These are phyloP conservation scores for Dinocampus coccinellae DNA, from an alignment of 2,888 invertebrate genomes.

Conservation along the genomic window DNA sequence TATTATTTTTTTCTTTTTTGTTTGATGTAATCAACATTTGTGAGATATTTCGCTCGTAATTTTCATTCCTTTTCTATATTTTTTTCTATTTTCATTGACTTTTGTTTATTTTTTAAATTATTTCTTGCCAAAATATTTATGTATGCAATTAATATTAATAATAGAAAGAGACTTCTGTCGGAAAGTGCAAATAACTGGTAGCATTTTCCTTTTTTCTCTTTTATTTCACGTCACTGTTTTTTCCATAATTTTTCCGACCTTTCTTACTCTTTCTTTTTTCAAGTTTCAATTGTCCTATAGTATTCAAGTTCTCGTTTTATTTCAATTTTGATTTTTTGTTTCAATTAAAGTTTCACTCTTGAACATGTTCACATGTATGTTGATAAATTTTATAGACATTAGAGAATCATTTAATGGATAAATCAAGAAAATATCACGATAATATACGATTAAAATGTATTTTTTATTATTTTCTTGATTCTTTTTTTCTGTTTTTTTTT, in stretches of 20 bases:
- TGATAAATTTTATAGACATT: constrained; percentile 42
- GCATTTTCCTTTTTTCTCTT: constrained; percentile 25
- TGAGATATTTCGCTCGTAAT: constrained; percentile 36
- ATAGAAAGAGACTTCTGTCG: constrained; percentile 63
- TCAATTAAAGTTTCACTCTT: constrained; percentile 45
- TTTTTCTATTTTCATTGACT: constrained; percentile 39
- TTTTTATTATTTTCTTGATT: constrained; percentile 8
- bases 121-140: constrained; percentile 49
- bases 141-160: constrained; percentile 60
- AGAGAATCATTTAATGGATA: constrained; percentile 41
- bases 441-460: constrained; percentile 20
- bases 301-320: constrained; percentile 31
- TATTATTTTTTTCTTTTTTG: constrained; percentile 23
- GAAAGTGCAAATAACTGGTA: constrained; percentile 55
- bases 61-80: constrained; percentile 35
- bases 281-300: constrained; percentile 34
- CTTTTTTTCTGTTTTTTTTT: background rate
- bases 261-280: constrained; percentile 6
- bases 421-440: constrained; percentile 46
- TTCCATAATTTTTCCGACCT: background rate
- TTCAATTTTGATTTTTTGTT: constrained; percentile 37
- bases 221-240: background rate
- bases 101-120: constrained; percentile 33
- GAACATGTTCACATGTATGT: constrained; percentile 55
- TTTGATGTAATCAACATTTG: constrained; percentile 31